These are phyloP conservation scores for Yponomeuta evonymella DNA, from an alignment of 2,888 invertebrate species.

Conservation along the genomic window DNA sequence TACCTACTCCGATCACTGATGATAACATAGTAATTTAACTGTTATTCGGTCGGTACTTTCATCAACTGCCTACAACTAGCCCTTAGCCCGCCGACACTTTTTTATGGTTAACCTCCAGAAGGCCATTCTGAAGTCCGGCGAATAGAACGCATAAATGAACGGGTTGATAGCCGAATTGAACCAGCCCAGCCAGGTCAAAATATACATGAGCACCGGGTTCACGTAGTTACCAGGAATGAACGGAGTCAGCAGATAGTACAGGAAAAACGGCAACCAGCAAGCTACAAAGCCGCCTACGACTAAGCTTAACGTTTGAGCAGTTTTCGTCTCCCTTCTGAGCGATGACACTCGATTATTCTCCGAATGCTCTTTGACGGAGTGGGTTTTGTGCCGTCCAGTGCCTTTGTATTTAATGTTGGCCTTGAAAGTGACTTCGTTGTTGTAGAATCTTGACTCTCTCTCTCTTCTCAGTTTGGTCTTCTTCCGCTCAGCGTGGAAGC, in stretches of 20 bases:
- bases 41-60: neutral
- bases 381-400: slow-evolving; percentile 60
- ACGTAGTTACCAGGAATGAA: slow-evolving; percentile 81
- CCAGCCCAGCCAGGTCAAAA: slow-evolving; percentile 92
- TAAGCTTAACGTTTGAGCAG: slow-evolving; percentile 89
- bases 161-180: slow-evolving; percentile 93
- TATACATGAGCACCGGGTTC: slow-evolving; percentile 80
- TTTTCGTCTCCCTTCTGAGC: slow-evolving; percentile 87
- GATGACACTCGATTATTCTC: slow-evolving; percentile 81
- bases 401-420: slow-evolving; percentile 62
- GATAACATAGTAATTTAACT: too few species aligned
- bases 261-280: slow-evolving; percentile 92
- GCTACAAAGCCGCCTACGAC: slow-evolving; percentile 92
- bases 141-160: slow-evolving; percentile 93
- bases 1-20: too few species aligned
- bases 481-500: slow-evolving; percentile 54
- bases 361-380: slow-evolving; percentile 72
- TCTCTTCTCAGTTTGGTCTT: slow-evolving; percentile 43
- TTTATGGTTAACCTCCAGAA: slow-evolving; percentile 89
- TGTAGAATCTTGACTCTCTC: slow-evolving; percentile 53
- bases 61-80: slow-evolving; percentile 24
- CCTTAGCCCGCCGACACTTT: slow-evolving; percentile 74
- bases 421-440: slow-evolving; percentile 60
- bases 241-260: slow-evolving; percentile 87
- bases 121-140: slow-evolving; percentile 89